A percentile compares a stretch with the other conserved stretches of the same genome.
Evolutionary conservation across 2,888 invertebrate species (phyloP).

Genomic region (Azorinus chamasolen): DNA sequence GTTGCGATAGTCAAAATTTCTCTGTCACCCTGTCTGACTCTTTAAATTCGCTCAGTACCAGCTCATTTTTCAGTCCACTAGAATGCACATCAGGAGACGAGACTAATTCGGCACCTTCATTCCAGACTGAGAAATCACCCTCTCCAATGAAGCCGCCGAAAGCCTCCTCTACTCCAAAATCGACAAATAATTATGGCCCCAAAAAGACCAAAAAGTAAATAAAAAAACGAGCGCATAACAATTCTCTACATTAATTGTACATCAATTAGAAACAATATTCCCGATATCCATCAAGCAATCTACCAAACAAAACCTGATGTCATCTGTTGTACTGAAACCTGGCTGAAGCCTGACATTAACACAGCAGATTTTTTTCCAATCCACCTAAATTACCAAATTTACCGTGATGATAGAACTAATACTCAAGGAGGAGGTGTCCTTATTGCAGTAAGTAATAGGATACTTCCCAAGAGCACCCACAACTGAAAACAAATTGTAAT

Average conservation of each 20-base stretch:
- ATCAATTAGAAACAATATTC: constrained; percentile 29
- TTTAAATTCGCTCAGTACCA: too few relatives aligned
- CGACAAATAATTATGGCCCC: too few relatives aligned
- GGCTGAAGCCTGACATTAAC: constrained; percentile 28
- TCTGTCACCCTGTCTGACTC: too few relatives aligned
- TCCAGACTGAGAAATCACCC: too few relatives aligned
- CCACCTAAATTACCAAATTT: background rate
- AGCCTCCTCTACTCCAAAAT: too few relatives aligned
- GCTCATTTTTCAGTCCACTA: too few relatives aligned
- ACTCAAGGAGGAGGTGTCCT: constrained; percentile 20
- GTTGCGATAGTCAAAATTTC: too few relatives aligned
- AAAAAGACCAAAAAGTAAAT: too few relatives aligned
- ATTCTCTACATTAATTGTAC: constrained; percentile 26
- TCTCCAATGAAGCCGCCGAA: too few relatives aligned
- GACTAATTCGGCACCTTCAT: too few relatives aligned
- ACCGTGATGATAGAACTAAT: constrained; percentile 1
- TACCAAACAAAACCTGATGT: constrained; percentile 28
- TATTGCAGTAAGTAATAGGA: constrained; percentile 7
- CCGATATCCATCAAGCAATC: constrained; percentile 22
- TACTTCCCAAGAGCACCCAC: constrained; percentile 18
- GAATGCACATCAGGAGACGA: too few relatives aligned
- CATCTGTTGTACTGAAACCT: constrained; percentile 27
- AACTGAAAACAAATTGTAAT: constrained; percentile 21
- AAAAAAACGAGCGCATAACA: constrained; percentile 1
- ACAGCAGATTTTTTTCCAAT: constrained; percentile 27